These are phyloP conservation scores for Picus viridis DNA, from an alignment of 2,797 vertebrate genomes.

Conservation along the genomic window DNA sequence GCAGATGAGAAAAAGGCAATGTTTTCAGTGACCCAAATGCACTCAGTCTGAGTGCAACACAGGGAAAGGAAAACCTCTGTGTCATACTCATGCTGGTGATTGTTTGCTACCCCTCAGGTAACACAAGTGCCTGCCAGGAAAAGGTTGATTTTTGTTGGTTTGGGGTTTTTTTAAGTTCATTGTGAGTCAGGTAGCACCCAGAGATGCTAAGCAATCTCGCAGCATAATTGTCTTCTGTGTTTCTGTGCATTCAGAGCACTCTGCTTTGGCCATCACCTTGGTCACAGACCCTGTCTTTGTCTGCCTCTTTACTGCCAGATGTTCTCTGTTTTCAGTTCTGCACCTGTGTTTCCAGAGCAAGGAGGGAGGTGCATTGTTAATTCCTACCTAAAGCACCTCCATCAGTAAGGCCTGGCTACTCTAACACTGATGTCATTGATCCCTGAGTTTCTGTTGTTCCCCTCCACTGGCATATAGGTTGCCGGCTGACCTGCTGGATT, in stretches of 20 bases:
- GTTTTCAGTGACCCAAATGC: background rate
- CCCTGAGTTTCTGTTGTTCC: background rate
- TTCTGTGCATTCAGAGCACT: background rate
- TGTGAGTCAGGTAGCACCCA: background rate
- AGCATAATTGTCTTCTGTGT: background rate
- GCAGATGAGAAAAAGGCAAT: background rate
- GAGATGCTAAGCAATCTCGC: background rate
- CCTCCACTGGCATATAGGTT: background rate
- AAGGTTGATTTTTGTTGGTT: background rate
- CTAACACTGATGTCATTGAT: background rate
- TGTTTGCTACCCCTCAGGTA: background rate
- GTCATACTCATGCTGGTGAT: background rate
- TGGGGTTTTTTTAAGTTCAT: background rate
- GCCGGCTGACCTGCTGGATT: background rate
- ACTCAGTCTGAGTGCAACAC: accelerated
- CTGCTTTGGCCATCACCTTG: background rate
- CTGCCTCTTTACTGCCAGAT: background rate
- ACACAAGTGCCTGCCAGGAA: background rate
- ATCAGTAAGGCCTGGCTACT: background rate
- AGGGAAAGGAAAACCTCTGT: background rate
- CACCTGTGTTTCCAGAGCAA: background rate
- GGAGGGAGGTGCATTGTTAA: background rate
- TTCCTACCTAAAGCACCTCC: background rate
- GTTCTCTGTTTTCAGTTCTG: background rate
- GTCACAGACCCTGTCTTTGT: background rate